These are phyloP conservation scores for Druceiella hillmani DNA, from an alignment of 2,888 invertebrate genomes.

Conservation along the genomic window DNA sequence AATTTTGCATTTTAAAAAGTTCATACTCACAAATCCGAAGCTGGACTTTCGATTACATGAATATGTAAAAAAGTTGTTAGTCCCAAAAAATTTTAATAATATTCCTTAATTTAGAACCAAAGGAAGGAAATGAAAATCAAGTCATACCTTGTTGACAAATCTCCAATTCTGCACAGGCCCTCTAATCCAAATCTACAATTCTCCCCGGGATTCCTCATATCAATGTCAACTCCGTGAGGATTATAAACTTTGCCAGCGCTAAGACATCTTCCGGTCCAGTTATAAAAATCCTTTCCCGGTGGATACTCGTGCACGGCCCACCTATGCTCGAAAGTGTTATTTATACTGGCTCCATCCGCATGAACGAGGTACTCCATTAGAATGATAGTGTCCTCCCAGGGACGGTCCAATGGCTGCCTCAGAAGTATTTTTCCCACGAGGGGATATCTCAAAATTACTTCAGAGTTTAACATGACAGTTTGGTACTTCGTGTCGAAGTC, in stretches of 20 bases:
- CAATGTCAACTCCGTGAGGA: constrained; percentile 66
- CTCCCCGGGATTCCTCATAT: constrained; percentile 51
- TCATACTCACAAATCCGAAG: too few species aligned
- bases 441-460: constrained; percentile 81
- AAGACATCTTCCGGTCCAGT: constrained; percentile 81
- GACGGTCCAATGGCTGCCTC: constrained; percentile 71
- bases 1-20: too few species aligned
- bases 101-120: too few species aligned
- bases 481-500: constrained; percentile 61
- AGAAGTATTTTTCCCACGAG: constrained; percentile 80
- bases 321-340: constrained; percentile 67
- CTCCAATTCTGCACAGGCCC: constrained; percentile 69
- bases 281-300: constrained; percentile 84
- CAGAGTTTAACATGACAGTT: constrained; percentile 69
- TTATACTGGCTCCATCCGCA: constrained; percentile 75
- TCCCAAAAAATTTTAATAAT: not conserved
- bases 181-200: constrained; percentile 53
- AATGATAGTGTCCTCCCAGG: constrained; percentile 80
- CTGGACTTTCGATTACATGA: too few species aligned
- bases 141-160: constrained; percentile 57
- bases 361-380: constrained; percentile 76
- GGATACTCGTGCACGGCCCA: constrained; percentile 80
- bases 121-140: constrained; percentile 5
- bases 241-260: constrained; percentile 74
- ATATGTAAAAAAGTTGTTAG: not conserved